Evolutionary conservation across 1,140 invertebrate species (phyloP), one percentile per base, ranked within the genome.

Genomic region (Leptinotarsa undecemlineata): DNA sequence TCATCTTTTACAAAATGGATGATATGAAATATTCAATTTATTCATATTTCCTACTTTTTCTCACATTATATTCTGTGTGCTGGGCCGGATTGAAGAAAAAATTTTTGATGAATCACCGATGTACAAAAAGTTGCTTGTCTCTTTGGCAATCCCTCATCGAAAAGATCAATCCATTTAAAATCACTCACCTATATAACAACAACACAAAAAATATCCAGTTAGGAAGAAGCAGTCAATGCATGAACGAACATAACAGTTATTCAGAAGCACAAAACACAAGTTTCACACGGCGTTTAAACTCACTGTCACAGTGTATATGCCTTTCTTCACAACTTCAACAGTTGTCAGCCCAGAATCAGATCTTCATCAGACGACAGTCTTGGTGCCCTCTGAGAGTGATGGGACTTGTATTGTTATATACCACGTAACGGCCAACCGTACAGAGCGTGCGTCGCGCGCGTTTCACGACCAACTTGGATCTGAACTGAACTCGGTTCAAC

Each of bases 401-500:
- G 8, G 17, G 67, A 68, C 26, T 42, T 48, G 33, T 68, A 68
- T 15, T 20, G 26, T 20, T 68, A 48, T 47, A 68, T 48, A 68
- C 21, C 67, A 48, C 67, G 67, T n/a, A 48, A 68, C 26, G 14
- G 20, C 33, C 11, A n/a, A 33, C 42, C 15, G 19, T 48, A 68
- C 15, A 8, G 20, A 68, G 67, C 17, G 14, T 68, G 68, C 20
- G n/a, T 21, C 68, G 68, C 68, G 68, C 68, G 48, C 68, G 42
- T 47, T 26, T 21, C 68, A 8, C 47, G 15, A 8, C 33, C n/a
- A 20, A 14, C 26, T 68, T 48, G 68, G 21, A 42, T 70, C 68
- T 70, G 48, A 70, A 70, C 68, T 70, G 48, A 70, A 70, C 68
- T 70, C 67, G 6, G 26, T 68, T 68, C 68, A 70, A 70, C 68